These are phyloP conservation scores for Ifrita kowaldi DNA, from an alignment of 2,113 vertebrate species.

Conservation along the genomic window DNA sequence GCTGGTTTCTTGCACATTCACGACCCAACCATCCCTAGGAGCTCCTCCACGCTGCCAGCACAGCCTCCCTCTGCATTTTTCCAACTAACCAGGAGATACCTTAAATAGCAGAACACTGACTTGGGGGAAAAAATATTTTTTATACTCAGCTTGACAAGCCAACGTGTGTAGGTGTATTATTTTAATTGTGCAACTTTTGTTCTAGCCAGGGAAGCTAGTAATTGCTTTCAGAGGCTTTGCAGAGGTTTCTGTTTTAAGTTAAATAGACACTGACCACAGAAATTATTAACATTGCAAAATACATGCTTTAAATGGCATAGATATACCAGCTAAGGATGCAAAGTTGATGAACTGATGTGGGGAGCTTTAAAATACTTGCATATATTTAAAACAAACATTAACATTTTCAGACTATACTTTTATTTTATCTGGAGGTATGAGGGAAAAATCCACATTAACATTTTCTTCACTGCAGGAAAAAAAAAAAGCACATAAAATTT, in stretches of 20 bases:
- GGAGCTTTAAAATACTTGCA: background rate
- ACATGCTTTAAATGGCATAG: background rate
- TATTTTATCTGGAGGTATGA: background rate
- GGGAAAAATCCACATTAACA: background rate
- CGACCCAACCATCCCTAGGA: rapidly evolving
- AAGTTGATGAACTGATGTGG: background rate
- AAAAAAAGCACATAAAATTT: background rate
- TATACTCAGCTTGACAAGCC: background rate
- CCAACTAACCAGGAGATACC: background rate
- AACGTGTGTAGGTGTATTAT: background rate
- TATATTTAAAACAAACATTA: background rate
- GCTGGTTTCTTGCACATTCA: background rate
- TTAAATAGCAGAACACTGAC: background rate
- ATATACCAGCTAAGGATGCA: background rate
- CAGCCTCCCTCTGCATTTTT: background rate
- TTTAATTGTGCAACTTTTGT: background rate
- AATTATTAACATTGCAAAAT: background rate
- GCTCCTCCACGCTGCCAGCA: background rate
- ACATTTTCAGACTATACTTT: background rate
- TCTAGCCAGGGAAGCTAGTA: background rate
- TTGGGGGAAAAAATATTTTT: background rate
- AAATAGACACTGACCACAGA: background rate
- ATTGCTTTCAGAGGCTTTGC: background rate
- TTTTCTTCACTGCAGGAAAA: background rate
- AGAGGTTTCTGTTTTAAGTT: background rate